Evolutionary conservation across 2,113 vertebrate genomes (phyloP).

Genomic region (Microtus montanus): DNA sequence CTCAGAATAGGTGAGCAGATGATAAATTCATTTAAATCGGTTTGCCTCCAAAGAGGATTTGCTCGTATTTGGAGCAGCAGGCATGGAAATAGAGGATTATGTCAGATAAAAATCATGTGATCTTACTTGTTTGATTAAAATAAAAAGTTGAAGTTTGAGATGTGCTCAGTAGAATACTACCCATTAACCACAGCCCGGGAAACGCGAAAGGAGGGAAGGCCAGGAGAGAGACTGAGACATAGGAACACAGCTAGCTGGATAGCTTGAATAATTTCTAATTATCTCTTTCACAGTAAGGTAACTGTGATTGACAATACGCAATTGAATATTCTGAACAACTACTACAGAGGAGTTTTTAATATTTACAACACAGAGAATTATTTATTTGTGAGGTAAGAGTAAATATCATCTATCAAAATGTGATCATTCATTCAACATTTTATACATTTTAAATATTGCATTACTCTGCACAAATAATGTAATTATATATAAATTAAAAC

Average conservation of each 20-base stretch:
- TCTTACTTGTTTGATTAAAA: not conserved
- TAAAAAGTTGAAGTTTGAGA: not conserved
- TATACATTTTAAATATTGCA: not conserved
- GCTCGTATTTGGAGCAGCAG: not conserved
- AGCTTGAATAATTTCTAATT: not conserved
- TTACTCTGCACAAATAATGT: not conserved
- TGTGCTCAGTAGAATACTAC: not conserved
- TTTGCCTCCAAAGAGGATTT: not conserved
- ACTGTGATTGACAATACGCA: not conserved
- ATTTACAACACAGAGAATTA: not conserved
- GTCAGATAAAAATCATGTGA: not conserved
- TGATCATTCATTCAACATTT: not conserved
- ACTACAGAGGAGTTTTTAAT: not conserved
- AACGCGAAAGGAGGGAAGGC: fast-evolving
- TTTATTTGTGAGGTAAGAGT: not conserved
- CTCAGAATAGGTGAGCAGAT: not conserved
- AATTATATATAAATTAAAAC: not conserved
- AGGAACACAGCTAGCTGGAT: not conserved
- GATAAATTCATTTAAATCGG: not conserved
- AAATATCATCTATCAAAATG: not conserved
- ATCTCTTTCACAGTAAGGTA: not conserved
- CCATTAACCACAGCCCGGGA: not conserved
- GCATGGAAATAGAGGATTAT: not conserved
- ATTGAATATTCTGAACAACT: not conserved
- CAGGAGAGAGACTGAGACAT: no score